Evolutionary conservation across 1,140 invertebrate genomes (phyloP).

Genomic region (Nasonia longicornis): DNA sequence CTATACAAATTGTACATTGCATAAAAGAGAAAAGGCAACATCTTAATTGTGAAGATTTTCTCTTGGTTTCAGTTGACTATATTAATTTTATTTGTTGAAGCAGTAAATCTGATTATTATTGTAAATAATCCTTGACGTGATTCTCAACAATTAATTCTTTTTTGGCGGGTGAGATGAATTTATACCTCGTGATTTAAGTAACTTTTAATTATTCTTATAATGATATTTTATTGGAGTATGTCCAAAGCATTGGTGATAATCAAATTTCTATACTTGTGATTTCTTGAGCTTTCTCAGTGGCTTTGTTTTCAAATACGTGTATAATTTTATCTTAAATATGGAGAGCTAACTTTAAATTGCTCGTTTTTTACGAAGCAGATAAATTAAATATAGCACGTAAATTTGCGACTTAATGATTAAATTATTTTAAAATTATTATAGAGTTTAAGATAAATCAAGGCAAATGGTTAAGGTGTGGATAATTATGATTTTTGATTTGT

Average conservation of each 20-base stretch:
- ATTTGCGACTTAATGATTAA: neutral
- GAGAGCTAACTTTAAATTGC: conserved; percentile 5
- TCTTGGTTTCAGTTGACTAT: conserved; percentile 30
- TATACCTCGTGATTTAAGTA: conserved; percentile 23
- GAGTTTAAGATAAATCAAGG: neutral
- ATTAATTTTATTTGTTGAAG: conserved; percentile 40
- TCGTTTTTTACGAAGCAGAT: neutral
- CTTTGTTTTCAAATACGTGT: neutral
- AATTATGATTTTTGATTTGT: conserved; percentile 10
- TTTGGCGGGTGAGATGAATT: conserved; percentile 25
- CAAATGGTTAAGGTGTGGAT: neutral
- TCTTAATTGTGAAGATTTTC: conserved; percentile 28
- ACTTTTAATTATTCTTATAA: conserved; percentile 33
- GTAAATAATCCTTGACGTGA: conserved; percentile 24
- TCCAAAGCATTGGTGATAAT: conserved; percentile 30
- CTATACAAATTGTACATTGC: conserved; percentile 42
- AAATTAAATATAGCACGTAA: neutral
- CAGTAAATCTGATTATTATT: conserved; percentile 43
- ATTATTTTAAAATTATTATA: conserved; percentile 17
- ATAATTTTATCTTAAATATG: conserved; percentile 2
- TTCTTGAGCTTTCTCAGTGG: conserved; percentile 25
- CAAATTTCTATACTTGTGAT: conserved; percentile 43
- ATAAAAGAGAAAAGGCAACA: conserved; percentile 38
- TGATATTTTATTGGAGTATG: conserved; percentile 14
- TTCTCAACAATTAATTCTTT: conserved; percentile 27